Evolutionary conservation across 2,797 vertebrate species (phyloP).

Genomic region (Lepidocolaptes lacrymiger): DNA sequence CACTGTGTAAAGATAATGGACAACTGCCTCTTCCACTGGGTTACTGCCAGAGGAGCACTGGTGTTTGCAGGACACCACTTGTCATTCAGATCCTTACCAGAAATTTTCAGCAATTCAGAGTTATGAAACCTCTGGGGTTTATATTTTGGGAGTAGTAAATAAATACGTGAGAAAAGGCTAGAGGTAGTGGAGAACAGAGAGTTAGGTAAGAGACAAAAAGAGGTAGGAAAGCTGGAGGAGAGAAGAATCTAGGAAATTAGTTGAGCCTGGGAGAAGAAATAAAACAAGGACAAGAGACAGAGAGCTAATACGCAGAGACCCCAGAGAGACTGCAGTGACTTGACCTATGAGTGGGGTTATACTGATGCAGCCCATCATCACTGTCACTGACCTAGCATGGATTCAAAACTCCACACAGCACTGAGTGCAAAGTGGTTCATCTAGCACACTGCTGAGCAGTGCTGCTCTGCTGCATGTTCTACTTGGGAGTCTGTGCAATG

Average conservation of each 20-base stretch:
- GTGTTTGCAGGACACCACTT: not conserved
- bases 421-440: not conserved
- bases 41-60: not conserved
- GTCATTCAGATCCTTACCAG: not conserved
- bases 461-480: not conserved
- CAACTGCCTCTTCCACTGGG: not conserved
- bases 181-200: not conserved
- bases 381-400: accelerated
- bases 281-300: not conserved
- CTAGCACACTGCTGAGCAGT: not conserved
- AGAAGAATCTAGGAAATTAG: not conserved
- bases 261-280: not conserved
- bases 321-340: not conserved
- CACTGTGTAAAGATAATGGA: not conserved
- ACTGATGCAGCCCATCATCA: not conserved
- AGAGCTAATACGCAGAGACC: not conserved
- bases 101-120: not conserved
- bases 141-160: not conserved
- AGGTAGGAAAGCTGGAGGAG: not conserved
- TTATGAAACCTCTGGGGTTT: not conserved
- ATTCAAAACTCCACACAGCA: not conserved
- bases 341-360: not conserved
- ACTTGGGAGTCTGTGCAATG: not conserved
- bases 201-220: not conserved
- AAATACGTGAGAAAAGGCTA: not conserved